Base-by-base conservation (phyloP, 2,113 vertebrate species). In the Anoplopoma fimbria region DNA sequence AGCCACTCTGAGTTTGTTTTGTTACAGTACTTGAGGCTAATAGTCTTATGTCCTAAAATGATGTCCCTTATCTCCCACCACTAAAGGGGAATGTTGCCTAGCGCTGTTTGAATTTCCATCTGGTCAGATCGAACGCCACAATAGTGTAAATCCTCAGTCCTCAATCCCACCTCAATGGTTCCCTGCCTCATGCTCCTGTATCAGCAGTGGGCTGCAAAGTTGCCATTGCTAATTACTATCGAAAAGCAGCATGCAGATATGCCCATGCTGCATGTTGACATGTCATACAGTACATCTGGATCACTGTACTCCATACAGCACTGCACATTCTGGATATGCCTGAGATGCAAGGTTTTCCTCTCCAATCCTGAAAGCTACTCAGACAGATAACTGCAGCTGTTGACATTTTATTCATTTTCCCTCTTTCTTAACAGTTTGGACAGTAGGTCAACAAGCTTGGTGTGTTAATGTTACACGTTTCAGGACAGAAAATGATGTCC, bases 181-280 rank as follows among this genome's bases (percentile, higher is more conserved):
- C 71, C 82, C 77, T 73, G 61, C 49, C 45, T 88, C 79, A 45
- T 88, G 81, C 69, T 58, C 36, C 63, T 81, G 29, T 75, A 70
- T 74, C 82, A 82, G 71, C 63, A 36, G 47, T 21, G 40, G 57
- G 49, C 84, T 83, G 77, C 64, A 73, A 68, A 89, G 81, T 79
- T 87, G 36, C 79, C 33, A 13, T 69, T 74, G 69, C 67, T 74
- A 25, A 57, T 21, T 76, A 19, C 31, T 68, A 58, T 82, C 65
- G 76, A 79, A 47, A 76, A 71, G 75, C 77, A 93, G 95, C 95
- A 95, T 95, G 95, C 77, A 84, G 79, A 79, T 79, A 90, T 83
- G 91, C 55, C 42, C 23, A 0, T 60, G 82, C 89, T 94, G 95
- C 95, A 95, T 95, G 95, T 75, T 83, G 79, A 83, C 51, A 70